Base-by-base conservation (phyloP, 1,140 invertebrate species). In the Papilio aristodemus region DNA sequence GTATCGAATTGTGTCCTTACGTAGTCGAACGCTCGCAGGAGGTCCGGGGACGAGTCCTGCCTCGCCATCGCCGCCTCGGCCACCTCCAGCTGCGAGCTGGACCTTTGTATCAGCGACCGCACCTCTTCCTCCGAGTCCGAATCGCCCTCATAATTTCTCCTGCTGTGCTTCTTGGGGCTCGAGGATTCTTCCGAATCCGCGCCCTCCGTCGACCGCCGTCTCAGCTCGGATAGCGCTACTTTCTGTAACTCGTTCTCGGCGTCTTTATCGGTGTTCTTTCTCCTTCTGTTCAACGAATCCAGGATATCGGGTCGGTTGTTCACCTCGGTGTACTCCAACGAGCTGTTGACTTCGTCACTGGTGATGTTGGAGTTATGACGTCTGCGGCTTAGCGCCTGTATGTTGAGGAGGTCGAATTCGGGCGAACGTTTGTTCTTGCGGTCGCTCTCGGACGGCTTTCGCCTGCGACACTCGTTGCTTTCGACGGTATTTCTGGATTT, bases 41-140 rank as follows among this genome's bases (percentile, higher is more conserved):
- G 81, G 76, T 92, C 90, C 22, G 90, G 88, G 43, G 84, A 84
- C 0, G 83, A 69, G 69, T 91, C 90, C 60, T 91, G 86, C 41
- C 86, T 83, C 37, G 83, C 86, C 78, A 92, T 78, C 67, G 86
- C 59, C 17, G 84, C 85, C 78, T 92, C 90, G 0, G 91, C 83
- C 66, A 78, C 86, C 32, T 87, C 87, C 67, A 92, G 76, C 75
- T 89, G 88, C 32, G 85, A 69, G 67, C 86, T 84, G 19, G 91
- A 92, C 17, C 89, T 80, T n/a, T 85, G 83, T 32, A 92, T 84
- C 14, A 95, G 85, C 76, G 94, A 87, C 46, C 93, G 88, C 50
- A 94, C 91, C 72, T 94, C 94, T 64, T 95, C 94, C 84, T 95
- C 94, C n/a, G 94, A 95, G 73, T 95, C 94, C 43, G 93, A 94